Base-by-base conservation (phyloP, 2,797 vertebrate genomes). In the Sarcoramphus papa region DNA sequence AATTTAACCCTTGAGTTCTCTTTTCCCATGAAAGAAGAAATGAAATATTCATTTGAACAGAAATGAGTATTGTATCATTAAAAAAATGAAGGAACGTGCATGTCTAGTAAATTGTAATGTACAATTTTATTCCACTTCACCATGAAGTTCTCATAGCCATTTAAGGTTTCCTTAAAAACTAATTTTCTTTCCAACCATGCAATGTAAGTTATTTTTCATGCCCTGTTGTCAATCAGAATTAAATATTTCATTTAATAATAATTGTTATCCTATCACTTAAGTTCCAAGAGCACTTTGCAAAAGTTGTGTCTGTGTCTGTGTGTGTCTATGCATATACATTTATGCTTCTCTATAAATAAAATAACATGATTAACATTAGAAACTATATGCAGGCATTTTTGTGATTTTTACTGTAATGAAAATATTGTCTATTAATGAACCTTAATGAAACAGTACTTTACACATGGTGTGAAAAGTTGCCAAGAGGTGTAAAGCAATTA, bases 401-500 rank as follows among this genome's bases (percentile, higher is more conserved):
- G 70, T 93, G 62, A 72, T 88, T 95, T 94, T 84, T 84, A 41
- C 91, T 91, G 67, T 77, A 95, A 96, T 79, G 94, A 97, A 98
- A 97, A 97, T 91, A 95, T 95, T 94, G 81, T 91, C 78, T 95
- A 90, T 94, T 96, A 97, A 95, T 96, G 92, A 97, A 85, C 59
- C 13, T 74, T 97, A 97, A 97, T 97, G 94, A 97, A 97, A 28
- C 40, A 80, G 60, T 93, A 74, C 85, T 97, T 97, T 93, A 93
- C 45, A 64, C 51, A 91, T 25, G 2, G 82, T 93, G 88, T 96
- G 88, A 97, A 97, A 97, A 97, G 94, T 97, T 97, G 94, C 97
- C 95, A 97, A 97, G 95, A 97, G 97, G 92, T 97, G 88, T 97
- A 95, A 97, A 96, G 94, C 90, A 97, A 97, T 97, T 97, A 98